Conservation (phyloP, 64 coral and sea anemone species). For the Montipora foliosa region DNA sequence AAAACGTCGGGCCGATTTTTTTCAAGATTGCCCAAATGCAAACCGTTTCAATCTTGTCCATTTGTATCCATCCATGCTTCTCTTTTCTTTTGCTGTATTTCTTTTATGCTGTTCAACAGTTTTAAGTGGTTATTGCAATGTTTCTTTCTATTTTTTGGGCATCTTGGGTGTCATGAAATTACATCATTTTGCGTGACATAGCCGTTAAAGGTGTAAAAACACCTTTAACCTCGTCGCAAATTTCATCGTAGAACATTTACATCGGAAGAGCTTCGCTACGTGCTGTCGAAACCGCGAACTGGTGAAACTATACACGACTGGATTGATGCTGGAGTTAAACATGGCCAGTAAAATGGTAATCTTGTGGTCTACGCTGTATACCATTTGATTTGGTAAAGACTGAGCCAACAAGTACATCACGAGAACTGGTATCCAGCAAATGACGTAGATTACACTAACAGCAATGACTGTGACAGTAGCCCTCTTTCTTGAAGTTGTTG, state of each 20-base stretch:
- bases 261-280: not conserved
- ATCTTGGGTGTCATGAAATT: too few species aligned
- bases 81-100: too few species aligned
- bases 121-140: too few species aligned
- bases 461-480: conserved; percentile 15
- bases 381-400: not conserved
- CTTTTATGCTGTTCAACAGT: too few species aligned
- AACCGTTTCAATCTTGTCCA: too few species aligned
- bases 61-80: too few species aligned
- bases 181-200: too few species aligned
- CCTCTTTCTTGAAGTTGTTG: not conserved
- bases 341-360: conserved; percentile 25
- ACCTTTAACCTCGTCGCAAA: not conserved
- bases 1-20: too few species aligned
- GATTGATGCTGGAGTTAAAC: conserved; percentile 37
- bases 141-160: too few species aligned
- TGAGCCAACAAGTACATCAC: conserved; percentile 7
- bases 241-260: not conserved
- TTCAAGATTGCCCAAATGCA: too few species aligned
- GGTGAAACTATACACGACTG: conserved; percentile 30
- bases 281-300: conserved; percentile 16
- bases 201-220: not conserved
- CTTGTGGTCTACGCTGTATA: not conserved
- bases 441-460: conserved; percentile 34
- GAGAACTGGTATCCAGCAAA: conserved; percentile 37